Evolutionary conservation across 2,888 invertebrate genomes (phyloP).

Genomic region (Oscheius sp.): DNA sequence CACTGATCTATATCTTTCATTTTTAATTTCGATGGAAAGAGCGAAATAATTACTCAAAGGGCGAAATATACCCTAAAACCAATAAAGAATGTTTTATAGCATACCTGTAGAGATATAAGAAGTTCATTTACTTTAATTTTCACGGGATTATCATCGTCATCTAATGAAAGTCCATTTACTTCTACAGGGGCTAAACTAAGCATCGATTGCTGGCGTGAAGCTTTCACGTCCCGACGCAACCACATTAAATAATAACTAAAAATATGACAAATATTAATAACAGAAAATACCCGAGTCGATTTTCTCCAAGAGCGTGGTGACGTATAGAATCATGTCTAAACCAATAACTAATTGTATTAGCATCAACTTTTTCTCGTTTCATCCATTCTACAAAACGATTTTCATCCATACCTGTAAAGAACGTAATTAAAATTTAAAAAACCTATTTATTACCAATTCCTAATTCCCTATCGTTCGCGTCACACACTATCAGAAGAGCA

Average conservation of each 20-base stretch:
- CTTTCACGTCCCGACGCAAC: constrained; percentile 59
- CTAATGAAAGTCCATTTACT: constrained; percentile 60
- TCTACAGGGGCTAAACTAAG: constrained; percentile 39
- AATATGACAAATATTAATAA: neutral
- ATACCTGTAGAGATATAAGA: constrained; percentile 57
- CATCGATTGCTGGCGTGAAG: constrained; percentile 33
- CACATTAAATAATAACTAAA: constrained; percentile 64
- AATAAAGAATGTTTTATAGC: neutral
- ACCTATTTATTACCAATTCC: constrained; percentile 61
- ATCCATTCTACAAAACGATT: constrained; percentile 60
- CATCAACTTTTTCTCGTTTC: constrained; percentile 53
- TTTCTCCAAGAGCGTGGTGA: constrained; percentile 61
- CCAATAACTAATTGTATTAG: constrained; percentile 54
- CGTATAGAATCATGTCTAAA: constrained; percentile 58
- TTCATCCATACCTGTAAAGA: constrained; percentile 51
- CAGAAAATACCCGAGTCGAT: constrained; percentile 56
- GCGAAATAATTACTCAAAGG: constrained; percentile 67
- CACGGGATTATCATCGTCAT: constrained; percentile 59
- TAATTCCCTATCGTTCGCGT: constrained; percentile 59
- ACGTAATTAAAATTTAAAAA: neutral
- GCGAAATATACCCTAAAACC: constrained; percentile 64
- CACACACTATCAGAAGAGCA: constrained; percentile 66
- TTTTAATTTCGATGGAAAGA: constrained; percentile 57
- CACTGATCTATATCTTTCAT: constrained; percentile 64
- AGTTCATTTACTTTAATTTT: constrained; percentile 59